Evolutionary conservation across 2,888 invertebrate genomes (phyloP).

Genomic region (Eristalis arbustorum): DNA sequence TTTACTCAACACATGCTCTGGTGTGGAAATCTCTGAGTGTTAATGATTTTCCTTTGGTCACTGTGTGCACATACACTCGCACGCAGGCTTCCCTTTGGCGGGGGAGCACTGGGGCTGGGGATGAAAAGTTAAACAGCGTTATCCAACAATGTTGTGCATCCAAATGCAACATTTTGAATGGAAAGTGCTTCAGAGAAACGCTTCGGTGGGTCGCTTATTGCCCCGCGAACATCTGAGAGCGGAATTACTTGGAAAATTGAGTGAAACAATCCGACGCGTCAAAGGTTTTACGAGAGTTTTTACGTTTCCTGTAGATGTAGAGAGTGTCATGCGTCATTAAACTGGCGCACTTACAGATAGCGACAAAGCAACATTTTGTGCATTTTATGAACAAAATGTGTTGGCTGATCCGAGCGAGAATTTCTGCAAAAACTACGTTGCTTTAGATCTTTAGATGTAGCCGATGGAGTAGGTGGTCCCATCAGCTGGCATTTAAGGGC

Average conservation of each 20-base stretch:
- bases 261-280: constrained; percentile 35
- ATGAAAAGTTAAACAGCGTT: not conserved
- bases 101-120: not conserved
- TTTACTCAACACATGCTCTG: constrained; percentile 70
- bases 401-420: not conserved
- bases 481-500: not conserved
- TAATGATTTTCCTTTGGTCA: constrained; percentile 70
- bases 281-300: constrained; percentile 59
- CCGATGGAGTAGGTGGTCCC: not conserved
- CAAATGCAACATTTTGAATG: constrained; percentile 51
- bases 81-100: not conserved
- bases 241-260: constrained; percentile 35
- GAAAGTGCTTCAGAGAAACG: constrained; percentile 55
- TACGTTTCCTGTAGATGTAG: constrained; percentile 52
- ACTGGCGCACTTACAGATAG: not conserved
- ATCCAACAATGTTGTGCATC: constrained; percentile 47
- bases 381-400: constrained; percentile 29
- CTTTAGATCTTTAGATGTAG: not conserved
- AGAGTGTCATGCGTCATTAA: constrained; percentile 54
- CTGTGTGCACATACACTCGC: not conserved
- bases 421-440: not conserved
- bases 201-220: constrained; percentile 12
- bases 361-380: constrained; percentile 64
- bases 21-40: constrained; percentile 69
- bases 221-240: constrained; percentile 5